Evolutionary conservation across 2,113 vertebrate species (phyloP), one percentile per base, ranked within the genome.

Genomic region (Pipra filicauda): DNA sequence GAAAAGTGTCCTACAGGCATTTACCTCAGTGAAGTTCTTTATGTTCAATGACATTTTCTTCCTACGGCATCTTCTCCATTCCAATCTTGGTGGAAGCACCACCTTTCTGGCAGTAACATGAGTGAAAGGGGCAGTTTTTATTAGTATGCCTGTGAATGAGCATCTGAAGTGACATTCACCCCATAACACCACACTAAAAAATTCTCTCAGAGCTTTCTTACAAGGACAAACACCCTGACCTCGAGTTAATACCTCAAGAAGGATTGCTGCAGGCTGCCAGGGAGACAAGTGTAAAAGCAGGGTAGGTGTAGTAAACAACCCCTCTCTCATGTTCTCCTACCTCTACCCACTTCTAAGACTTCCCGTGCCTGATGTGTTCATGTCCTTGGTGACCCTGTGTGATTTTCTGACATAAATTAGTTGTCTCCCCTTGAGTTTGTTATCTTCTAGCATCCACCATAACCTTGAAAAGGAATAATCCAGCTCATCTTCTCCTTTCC

Each of bases 131-230:
- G 0, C 17, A n/a, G 4, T 30, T 83, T 80, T 90, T 16, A 12
- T 23, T 39, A 18, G 3, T 5, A 4, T 26, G 16, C 22, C 61
- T 61, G 22, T 13, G 8, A 72, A 72, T 3, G 4, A 13, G 11
- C 46, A 64, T 18, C 17, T 31, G 13, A 77, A 64, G 39, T 19
- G 48, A 57, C 54, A 59, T 37, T 67, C 43, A 48, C 8, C 11
- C 27, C 9, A 1, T 51, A 33, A 67, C 2, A 39, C 33, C 11
- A 33, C 11, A 52, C 1, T 5, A 0, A 0, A 71, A 59, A 51
- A 39, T 48, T 33, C 88, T 74, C 33, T 76, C 58, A 26, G 37
- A 39, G 8, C 15, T 73, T 74, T 78, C 37, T 61, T 76, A 70
- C 85, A n/a, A 73, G 16, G 28, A 66, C 7, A 9, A n/a, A 66